Percentiles rank a stretch among this genome's conserved stretches.
These are phyloP conservation scores for Eurystomus glaucurus DNA, from an alignment of 2,797 vertebrate species.

Conservation along the genomic window DNA sequence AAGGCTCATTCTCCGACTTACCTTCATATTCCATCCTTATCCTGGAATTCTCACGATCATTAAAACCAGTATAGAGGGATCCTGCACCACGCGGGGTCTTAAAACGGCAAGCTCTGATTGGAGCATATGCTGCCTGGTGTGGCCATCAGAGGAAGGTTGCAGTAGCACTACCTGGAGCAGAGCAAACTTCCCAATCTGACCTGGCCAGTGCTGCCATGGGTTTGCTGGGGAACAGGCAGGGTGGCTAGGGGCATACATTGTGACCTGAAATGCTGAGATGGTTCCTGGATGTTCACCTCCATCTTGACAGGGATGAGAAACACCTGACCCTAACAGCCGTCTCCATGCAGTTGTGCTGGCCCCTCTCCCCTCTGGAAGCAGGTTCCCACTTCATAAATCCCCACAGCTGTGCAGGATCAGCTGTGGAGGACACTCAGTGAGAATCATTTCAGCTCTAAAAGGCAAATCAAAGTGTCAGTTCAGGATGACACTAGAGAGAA, in stretches of 20 bases:
- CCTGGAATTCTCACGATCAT: background rate
- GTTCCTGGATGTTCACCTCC: background rate
- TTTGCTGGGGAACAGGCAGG: background rate
- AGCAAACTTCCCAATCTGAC: background rate
- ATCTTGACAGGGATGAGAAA: background rate
- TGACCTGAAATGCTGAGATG: background rate
- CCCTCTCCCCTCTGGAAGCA: background rate
- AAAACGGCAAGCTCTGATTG: rapidly evolving
- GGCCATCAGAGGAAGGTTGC: background rate
- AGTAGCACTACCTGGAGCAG: background rate
- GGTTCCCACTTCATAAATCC: background rate
- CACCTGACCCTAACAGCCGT: background rate
- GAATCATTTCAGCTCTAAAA: background rate
- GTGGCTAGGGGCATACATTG: background rate
- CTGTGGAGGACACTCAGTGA: background rate
- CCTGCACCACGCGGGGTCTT: background rate
- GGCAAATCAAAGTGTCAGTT: background rate
- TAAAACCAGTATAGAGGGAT: background rate
- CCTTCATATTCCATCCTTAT: background rate
- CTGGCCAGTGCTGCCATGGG: background rate
- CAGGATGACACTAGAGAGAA: background rate
- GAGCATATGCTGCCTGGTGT: rapidly evolving
- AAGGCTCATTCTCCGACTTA: background rate
- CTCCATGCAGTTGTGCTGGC: conserved; percentile 35
- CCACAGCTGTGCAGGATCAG: conserved; percentile 10